Conservation (phyloP, 2,113 vertebrate genomes). For the Mormoops blainvillei region DNA sequence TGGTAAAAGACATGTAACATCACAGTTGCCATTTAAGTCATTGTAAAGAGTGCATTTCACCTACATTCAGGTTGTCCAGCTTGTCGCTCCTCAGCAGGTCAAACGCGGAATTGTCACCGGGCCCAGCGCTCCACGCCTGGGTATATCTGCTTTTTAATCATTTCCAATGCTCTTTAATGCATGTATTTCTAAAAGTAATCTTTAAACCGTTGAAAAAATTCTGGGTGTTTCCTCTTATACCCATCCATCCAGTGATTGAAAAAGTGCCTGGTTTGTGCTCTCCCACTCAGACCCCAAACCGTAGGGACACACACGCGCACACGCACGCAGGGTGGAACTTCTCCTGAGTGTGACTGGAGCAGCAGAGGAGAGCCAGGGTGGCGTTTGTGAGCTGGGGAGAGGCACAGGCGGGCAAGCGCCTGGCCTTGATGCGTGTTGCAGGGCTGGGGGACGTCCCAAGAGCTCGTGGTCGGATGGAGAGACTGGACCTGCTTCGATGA, state of each 20-base stretch:
- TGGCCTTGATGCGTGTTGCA: neutral
- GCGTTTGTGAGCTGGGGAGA: neutral
- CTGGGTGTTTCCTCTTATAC: neutral
- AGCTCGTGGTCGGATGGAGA: neutral
- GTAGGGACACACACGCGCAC: neutral
- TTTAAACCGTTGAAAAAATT: neutral
- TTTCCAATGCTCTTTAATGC: neutral
- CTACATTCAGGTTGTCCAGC: rapidly evolving
- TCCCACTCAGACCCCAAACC: neutral
- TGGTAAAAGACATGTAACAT: neutral
- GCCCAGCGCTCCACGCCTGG: neutral
- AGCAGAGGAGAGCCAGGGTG: neutral
- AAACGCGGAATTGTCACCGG: neutral
- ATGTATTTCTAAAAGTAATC: neutral
- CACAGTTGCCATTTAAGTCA: too few species aligned
- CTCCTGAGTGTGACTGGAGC: neutral
- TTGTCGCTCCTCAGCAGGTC: rapidly evolving
- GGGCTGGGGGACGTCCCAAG: neutral
- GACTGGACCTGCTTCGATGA: neutral
- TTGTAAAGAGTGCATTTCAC: neutral
- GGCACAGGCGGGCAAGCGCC: too few species aligned
- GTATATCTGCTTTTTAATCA: neutral
- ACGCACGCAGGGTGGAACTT: neutral
- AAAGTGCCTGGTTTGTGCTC: too few species aligned
- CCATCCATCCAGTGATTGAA: neutral